Percentiles rank a stretch among this genome's conserved stretches.
Evolutionary conservation across 2,797 vertebrate genomes (phyloP).

Genomic region (Lycodopsis pacificus): DNA sequence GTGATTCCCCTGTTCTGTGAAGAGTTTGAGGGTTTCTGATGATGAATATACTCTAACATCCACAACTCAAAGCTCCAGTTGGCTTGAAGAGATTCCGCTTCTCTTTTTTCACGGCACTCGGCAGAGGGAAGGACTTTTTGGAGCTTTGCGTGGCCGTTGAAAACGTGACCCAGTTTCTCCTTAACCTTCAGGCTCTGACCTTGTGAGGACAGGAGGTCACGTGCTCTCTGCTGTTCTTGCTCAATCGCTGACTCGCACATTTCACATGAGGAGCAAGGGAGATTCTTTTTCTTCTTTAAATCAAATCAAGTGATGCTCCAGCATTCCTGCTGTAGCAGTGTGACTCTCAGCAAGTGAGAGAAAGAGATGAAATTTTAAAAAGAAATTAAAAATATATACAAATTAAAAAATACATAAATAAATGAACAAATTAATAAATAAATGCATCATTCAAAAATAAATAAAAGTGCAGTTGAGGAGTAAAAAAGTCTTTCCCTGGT

Average conservation of each 20-base stretch:
- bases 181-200: conserved; percentile 67
- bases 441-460: too few relatives aligned
- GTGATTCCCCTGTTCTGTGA: neutral
- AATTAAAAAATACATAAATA: too few relatives aligned
- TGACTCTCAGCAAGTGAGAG: neutral
- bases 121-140: neutral
- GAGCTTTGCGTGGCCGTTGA: conserved; percentile 46
- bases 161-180: conserved; percentile 66
- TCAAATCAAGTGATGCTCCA: conserved; percentile 13
- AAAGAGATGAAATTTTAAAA: neutral
- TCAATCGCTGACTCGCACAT: conserved; percentile 28
- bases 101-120: neutral
- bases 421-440: too few relatives aligned
- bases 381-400: too few relatives aligned
- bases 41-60: neutral
- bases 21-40: neutral
- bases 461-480: too few relatives aligned
- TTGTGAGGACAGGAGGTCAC: conserved; percentile 54
- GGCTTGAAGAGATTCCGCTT: neutral
- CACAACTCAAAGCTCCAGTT: neutral
- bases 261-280: conserved; percentile 24
- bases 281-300: neutral
- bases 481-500: too few relatives aligned
- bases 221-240: conserved; percentile 13
- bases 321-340: neutral